Conservation (phyloP, 2,888 invertebrate species). For the Idaea biselata region DNA sequence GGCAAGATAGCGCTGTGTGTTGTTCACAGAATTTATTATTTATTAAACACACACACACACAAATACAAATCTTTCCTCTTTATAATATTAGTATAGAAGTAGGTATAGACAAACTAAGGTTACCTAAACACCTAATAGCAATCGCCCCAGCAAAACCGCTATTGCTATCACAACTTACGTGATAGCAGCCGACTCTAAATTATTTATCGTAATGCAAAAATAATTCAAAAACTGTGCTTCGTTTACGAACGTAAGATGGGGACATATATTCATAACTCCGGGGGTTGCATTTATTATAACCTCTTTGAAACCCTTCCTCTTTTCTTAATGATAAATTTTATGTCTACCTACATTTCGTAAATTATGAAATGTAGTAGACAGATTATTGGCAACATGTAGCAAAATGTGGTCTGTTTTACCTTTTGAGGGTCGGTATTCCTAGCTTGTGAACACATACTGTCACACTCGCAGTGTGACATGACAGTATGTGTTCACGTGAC, state of each 20-base stretch:
- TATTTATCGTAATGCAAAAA: constrained; percentile 44
- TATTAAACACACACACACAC: too few relatives aligned
- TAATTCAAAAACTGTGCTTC: constrained; percentile 33
- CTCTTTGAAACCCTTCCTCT: neutral
- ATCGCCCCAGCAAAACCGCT: neutral
- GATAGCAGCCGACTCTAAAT: constrained; percentile 25
- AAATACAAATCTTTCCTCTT: too few relatives aligned
- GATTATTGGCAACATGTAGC: too few relatives aligned
- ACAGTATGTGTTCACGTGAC: too few relatives aligned
- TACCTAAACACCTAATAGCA: neutral
- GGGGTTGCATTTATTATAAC: neutral
- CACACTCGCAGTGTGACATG: too few relatives aligned
- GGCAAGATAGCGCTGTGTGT: too few relatives aligned
- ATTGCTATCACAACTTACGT: neutral
- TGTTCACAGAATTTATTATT: too few relatives aligned
- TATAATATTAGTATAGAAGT: too few relatives aligned
- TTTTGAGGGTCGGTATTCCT: too few relatives aligned
- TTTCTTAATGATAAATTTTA: neutral
- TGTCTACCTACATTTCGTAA: neutral
- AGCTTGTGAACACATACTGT: too few relatives aligned
- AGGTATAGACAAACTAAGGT: too few relatives aligned
- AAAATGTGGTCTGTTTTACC: too few relatives aligned
- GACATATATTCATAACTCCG: constrained; percentile 20
- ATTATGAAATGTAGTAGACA: neutral
- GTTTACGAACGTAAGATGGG: constrained; percentile 32